Evolutionary conservation across 2,797 vertebrate genomes (phyloP), one percentile per base, ranked within the genome.

Genomic region (Rhinophrynus dorsalis): DNA sequence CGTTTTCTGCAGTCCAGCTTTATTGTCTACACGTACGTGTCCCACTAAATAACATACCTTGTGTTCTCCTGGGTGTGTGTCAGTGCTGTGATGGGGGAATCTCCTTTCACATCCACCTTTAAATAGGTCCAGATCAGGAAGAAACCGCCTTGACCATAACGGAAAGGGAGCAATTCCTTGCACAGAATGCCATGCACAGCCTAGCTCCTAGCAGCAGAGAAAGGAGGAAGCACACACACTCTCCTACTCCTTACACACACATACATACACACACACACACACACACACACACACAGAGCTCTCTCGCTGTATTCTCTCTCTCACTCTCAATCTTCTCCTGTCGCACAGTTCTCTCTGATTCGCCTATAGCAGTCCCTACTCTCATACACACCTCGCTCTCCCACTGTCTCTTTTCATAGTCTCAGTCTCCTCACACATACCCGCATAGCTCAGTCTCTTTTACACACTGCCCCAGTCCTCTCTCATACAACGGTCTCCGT

Each of bases 91-190:
- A 21, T 65, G 51, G 6, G 13, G 50, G 60, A 24, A 35, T 32
- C 1, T 11, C 20, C 23, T 65, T 45, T 52, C 63, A 15, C 76
- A 75, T 58, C 35, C 74, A 76, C 61, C 74, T 64, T 78, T 47
- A 71, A 52, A 75, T n/a, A 65, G 77, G 75, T 71, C 62, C 9
- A 1, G 65, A 51, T 68, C 67, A 68, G 71, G 74, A 71, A 66
- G 74, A 77, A 80, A 67, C 75, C 42, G 77, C 75, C 75, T 74
- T 79, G 80, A 79, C 78, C 75, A 69, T 73, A 68, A 12, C 15
- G 17, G 72, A 38, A 23, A 61, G 74, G 73, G 64, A 74, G 77
- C 78, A 7, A 75, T 65, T 67, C 65, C 48, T 70, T 68, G 44
- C 61, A 56, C 51, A n/a, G 74, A 60, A 63, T 77, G 69, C 32